These are phyloP conservation scores for Monochamus alternatus DNA, from an alignment of 2,888 invertebrate genomes.

Conservation along the genomic window DNA sequence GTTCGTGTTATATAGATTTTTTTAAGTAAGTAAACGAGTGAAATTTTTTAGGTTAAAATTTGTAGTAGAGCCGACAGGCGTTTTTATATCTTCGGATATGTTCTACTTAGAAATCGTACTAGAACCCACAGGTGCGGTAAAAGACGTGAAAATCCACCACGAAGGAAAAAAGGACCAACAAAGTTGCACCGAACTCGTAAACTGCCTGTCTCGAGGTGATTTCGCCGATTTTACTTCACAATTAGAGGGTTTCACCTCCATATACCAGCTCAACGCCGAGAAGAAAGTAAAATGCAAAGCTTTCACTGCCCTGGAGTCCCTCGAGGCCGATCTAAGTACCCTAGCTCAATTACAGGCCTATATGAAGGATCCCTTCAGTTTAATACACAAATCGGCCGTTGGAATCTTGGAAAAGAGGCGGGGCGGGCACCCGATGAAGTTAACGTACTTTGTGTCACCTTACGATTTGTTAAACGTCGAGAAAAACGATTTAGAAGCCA, in stretches of 20 bases:
- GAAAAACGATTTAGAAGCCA: conserved; percentile 80
- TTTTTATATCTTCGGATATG: conserved; percentile 96
- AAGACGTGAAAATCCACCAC: conserved; percentile 94
- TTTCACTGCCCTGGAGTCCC: conserved; percentile 91
- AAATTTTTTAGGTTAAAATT: conserved; percentile 81
- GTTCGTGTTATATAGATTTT: neutral
- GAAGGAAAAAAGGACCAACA: conserved; percentile 89
- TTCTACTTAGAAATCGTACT: conserved; percentile 94
- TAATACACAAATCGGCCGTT: conserved; percentile 91
- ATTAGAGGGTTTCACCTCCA: conserved; percentile 85
- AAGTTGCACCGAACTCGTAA: conserved; percentile 91
- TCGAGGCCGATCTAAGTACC: conserved; percentile 91
- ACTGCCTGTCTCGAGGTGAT: conserved; percentile 87
- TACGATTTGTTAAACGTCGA: conserved; percentile 90
- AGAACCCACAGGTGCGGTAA: conserved; percentile 86
- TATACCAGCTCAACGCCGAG: conserved; percentile 95
- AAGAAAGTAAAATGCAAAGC: conserved; percentile 96
- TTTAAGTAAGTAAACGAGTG: too few species aligned
- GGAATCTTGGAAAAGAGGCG: conserved; percentile 87
- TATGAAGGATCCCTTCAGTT: conserved; percentile 80
- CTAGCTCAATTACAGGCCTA: conserved; percentile 85
- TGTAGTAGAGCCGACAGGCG: conserved; percentile 86
- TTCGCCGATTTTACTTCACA: conserved; percentile 94
- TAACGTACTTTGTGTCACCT: conserved; percentile 95
- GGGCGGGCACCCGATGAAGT: conserved; percentile 93